Evolutionary conservation across 2,113 vertebrate species (phyloP).

Genomic region (Microtus montanus): DNA sequence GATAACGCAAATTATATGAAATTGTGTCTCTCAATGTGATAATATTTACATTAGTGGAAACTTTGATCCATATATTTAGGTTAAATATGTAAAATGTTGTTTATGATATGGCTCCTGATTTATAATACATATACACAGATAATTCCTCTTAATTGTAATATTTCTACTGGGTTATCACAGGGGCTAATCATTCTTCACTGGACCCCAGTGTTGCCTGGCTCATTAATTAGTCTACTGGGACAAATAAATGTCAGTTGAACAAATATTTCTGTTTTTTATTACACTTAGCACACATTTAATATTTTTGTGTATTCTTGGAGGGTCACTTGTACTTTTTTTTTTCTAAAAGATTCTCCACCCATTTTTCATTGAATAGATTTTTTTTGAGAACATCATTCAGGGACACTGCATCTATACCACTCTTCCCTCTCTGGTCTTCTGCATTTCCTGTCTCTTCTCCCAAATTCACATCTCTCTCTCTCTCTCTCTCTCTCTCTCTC

Average conservation of each 20-base stretch:
- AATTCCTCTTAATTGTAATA: not conserved
- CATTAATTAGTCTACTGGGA: not conserved
- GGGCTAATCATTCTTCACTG: not conserved
- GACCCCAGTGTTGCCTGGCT: not conserved
- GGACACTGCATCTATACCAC: not conserved
- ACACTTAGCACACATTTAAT: not conserved
- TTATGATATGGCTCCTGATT: not conserved
- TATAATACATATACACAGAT: not conserved
- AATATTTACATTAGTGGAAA: not conserved
- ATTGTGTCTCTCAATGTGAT: not conserved
- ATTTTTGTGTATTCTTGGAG: not conserved
- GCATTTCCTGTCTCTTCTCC: not conserved
- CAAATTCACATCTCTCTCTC: not conserved
- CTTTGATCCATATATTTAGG: not conserved
- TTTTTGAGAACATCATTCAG: not conserved
- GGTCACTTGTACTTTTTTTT: not conserved
- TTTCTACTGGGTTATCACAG: not conserved
- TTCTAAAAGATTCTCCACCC: not conserved
- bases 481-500: too few species aligned
- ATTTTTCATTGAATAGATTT: not conserved
- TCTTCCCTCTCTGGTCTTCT: not conserved
- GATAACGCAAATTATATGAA: not conserved
- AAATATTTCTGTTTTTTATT: not conserved
- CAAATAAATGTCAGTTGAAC: not conserved
- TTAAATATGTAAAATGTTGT: not conserved